These are phyloP conservation scores for Pasiphila rectangulata DNA, from an alignment of 2,888 invertebrate species.

Conservation along the genomic window DNA sequence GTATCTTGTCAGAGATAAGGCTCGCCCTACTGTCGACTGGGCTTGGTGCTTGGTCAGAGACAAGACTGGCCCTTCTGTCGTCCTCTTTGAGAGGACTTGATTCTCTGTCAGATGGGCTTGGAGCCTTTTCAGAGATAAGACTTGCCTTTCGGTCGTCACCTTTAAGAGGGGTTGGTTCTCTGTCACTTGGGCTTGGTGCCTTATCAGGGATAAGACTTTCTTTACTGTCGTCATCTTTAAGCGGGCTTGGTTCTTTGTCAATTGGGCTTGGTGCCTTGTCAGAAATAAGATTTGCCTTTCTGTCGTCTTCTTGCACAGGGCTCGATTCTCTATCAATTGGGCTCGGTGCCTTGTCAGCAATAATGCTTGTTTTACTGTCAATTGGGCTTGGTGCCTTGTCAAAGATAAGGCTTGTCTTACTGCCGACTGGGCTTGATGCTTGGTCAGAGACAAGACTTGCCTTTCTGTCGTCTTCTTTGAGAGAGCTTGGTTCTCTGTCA, in stretches of 20 bases:
- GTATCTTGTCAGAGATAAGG: too few relatives aligned
- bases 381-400: conserved; percentile 14
- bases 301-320: conserved; percentile 1
- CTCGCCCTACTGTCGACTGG: conserved; percentile 7
- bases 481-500: conserved; percentile 18
- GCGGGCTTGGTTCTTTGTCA: conserved; percentile 1
- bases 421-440: not conserved
- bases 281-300: not conserved
- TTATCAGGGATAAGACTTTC: conserved; percentile 7
- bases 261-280: not conserved
- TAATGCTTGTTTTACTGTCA: not conserved
- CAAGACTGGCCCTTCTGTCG: conserved; percentile 1
- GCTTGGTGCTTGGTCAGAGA: conserved; percentile 22
- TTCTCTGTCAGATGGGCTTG: too few relatives aligned
- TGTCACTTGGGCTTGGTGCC: conserved; percentile 1
- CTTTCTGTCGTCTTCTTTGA: conserved; percentile 1
- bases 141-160: conserved; percentile 10
- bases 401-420: not conserved
- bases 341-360: not conserved
- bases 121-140: not conserved
- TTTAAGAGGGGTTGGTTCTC: not conserved
- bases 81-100: too few relatives aligned
- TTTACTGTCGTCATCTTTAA: not conserved
- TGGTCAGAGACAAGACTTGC: not conserved
- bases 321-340: conserved; percentile 19